Evolutionary conservation across 2,113 vertebrate species (phyloP).

Genomic region (Cottus gobio): DNA sequence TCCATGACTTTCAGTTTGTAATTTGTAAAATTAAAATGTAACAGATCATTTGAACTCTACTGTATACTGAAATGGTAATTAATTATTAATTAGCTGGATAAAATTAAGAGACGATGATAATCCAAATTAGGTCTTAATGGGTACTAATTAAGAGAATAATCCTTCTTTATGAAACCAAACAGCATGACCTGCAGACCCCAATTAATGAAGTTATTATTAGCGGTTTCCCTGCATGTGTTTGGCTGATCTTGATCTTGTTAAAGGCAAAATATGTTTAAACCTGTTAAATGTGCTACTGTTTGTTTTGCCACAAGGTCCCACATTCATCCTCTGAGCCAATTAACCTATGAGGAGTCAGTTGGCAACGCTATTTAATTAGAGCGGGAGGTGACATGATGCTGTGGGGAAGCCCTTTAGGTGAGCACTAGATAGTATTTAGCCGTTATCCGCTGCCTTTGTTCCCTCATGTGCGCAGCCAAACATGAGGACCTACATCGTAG

Average conservation of each 20-base stretch:
- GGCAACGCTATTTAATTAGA: slow-evolving; percentile 70
- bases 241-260: slow-evolving; percentile 51
- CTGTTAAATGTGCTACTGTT: slow-evolving; percentile 50
- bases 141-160: slow-evolving; percentile 83
- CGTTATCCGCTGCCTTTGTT: slow-evolving; percentile 33
- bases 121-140: slow-evolving; percentile 83
- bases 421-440: slow-evolving; percentile 57
- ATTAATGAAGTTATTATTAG: slow-evolving; percentile 87
- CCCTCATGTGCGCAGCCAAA: slow-evolving; percentile 1
- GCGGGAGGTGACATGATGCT: slow-evolving; percentile 65
- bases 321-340: slow-evolving; percentile 69
- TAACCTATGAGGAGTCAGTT: slow-evolving; percentile 68
- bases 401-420: slow-evolving; percentile 82
- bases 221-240: slow-evolving; percentile 63
- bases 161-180: slow-evolving; percentile 79
- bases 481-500: not conserved
- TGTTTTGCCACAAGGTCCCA: slow-evolving; percentile 58
- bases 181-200: slow-evolving; percentile 83
- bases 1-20: slow-evolving; percentile 41
- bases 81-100: slow-evolving; percentile 84
- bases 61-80: slow-evolving; percentile 66
- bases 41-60: slow-evolving; percentile 84
- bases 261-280: slow-evolving; percentile 47
- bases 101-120: slow-evolving; percentile 83
- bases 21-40: slow-evolving; percentile 86